A percentile compares a stretch with the other conserved stretches of the same genome.
These are phyloP conservation scores for Tiphia femorata DNA, from an alignment of 2,888 invertebrate genomes.

Conservation along the genomic window DNA sequence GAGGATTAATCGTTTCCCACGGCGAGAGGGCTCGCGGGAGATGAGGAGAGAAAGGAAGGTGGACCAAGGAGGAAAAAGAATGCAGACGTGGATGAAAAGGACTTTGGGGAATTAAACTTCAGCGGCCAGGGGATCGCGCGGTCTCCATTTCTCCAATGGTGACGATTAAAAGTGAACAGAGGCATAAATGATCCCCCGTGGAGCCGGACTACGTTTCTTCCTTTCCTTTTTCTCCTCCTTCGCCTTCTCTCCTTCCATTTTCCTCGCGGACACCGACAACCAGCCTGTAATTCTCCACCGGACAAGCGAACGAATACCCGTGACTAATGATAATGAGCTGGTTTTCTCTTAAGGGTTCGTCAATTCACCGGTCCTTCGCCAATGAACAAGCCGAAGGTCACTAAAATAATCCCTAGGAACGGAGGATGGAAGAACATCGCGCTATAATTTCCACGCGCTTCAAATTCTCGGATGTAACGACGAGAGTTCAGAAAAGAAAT, in stretches of 20 bases:
- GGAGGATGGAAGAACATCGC: no score
- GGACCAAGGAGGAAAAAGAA: conserved; percentile 26
- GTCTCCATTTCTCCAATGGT: conserved; percentile 7
- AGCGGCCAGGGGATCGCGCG: conserved; percentile 7
- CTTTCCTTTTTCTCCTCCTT: neutral
- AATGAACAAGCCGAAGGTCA: no score
- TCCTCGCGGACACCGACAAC: conserved; percentile 11
- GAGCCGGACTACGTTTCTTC: neutral
- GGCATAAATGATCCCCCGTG: neutral
- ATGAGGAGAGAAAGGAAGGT: neutral
- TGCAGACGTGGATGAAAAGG: conserved; percentile 32
- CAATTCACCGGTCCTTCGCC: conserved; percentile 19
- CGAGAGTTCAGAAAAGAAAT: no score
- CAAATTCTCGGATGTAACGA: no score
- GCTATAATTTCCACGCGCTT: no score
- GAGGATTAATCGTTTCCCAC: conserved; percentile 34
- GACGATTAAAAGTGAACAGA: conserved; percentile 19
- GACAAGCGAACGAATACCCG: neutral
- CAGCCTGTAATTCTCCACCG: neutral
- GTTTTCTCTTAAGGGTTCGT: conserved; percentile 22
- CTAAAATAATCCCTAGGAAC: no score
- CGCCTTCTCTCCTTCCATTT: neutral
- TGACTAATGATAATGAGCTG: neutral
- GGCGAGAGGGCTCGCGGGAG: neutral
- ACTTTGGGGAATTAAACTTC: conserved; percentile 35